phyloP scores from a whole-genome alignment of 2,888 invertebrate species.

The Noctua comes region DNA sequence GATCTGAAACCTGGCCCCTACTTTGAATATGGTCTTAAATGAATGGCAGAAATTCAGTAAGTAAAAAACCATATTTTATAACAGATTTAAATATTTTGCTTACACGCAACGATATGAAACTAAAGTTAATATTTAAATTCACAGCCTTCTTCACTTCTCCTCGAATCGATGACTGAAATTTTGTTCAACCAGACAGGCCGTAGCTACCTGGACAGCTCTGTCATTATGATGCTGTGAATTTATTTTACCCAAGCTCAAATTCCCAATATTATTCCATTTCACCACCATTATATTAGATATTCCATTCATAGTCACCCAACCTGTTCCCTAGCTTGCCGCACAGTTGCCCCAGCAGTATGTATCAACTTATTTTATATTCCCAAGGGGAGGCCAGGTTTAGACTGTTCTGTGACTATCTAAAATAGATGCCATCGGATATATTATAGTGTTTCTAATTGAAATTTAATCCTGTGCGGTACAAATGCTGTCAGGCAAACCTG shows the following conservation, averaged over 20 bases:
- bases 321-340: not conserved
- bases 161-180: not conserved
- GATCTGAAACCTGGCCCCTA: too few species aligned
- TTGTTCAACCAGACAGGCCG: not conserved
- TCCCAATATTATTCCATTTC: not conserved
- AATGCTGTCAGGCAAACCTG: not conserved
- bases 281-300: too few species aligned
- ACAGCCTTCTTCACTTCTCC: not conserved
- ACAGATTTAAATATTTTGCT: not conserved
- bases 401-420: conserved; percentile 29
- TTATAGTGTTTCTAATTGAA: conserved; percentile 36
- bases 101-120: not conserved
- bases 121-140: not conserved
- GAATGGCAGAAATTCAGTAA: not conserved
- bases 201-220: not conserved
- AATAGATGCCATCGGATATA: conserved; percentile 46
- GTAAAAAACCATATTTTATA: too few species aligned
- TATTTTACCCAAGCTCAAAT: not conserved
- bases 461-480: conserved; percentile 22
- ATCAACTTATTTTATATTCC: conserved; percentile 60
- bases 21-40: not conserved
- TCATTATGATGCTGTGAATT: not conserved
- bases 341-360: conserved; percentile 13
- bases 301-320: not conserved
- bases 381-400: conserved; percentile 43